Percentiles rank a stretch among this genome's conserved stretches.
These are phyloP conservation scores for Dromococcyx pavoninus DNA, from an alignment of 2,797 vertebrate genomes.

Conservation along the genomic window DNA sequence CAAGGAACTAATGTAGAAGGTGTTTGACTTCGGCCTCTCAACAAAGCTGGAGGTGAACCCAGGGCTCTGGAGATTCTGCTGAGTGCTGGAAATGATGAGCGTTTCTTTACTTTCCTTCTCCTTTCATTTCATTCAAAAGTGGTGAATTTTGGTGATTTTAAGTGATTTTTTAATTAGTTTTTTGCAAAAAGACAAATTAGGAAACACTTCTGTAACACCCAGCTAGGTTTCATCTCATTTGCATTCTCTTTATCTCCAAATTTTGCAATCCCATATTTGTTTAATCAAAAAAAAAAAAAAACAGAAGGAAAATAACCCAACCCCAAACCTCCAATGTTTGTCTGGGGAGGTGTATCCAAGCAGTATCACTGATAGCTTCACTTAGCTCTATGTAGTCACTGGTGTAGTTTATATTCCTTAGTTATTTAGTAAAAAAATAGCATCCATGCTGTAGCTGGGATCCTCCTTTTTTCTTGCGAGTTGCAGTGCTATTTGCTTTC, in stretches of 20 bases:
- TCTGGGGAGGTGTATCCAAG: neutral
- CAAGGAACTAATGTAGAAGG: neutral
- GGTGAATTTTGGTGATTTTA: neutral
- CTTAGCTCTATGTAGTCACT: neutral
- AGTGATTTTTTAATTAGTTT: neutral
- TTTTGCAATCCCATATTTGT: constrained; percentile 7
- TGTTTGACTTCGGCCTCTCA: neutral
- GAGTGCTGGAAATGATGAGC: neutral
- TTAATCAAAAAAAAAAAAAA: neutral
- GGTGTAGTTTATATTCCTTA: neutral
- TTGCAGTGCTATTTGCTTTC: neutral
- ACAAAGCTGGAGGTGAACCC: neutral
- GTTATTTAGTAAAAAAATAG: neutral
- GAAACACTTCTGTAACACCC: neutral
- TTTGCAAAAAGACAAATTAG: neutral
- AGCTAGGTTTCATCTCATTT: constrained; percentile 2
- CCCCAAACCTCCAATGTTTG: neutral
- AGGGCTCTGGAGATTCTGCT: neutral
- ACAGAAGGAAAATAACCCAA: neutral
- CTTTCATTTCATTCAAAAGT: neutral
- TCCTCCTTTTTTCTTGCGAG: neutral
- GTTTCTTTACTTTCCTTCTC: neutral
- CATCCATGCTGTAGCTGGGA: neutral
- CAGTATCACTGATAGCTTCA: neutral
- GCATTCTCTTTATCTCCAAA: neutral